phyloP scores from a whole-genome alignment of 92 coral and sea anemone species.

The Epizoanthus scotinus region DNA sequence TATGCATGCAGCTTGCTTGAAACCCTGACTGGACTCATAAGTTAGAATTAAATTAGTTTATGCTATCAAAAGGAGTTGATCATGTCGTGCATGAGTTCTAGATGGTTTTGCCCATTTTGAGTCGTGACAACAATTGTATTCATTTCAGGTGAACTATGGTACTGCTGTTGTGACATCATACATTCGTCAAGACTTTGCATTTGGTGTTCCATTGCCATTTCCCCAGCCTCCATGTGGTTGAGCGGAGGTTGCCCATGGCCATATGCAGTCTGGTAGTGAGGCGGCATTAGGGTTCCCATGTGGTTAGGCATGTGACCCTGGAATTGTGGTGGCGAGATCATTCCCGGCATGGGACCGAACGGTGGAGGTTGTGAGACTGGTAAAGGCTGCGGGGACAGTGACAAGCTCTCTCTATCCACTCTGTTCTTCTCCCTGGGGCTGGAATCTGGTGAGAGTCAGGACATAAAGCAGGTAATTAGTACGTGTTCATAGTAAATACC shows the following conservation, averaged over 20 bases:
- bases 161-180: constrained; percentile 81
- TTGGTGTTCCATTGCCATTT: constrained; percentile 75
- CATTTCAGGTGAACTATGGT: constrained; percentile 83
- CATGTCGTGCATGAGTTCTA: constrained; percentile 99
- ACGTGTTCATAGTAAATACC: no score
- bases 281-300: constrained; percentile 88
- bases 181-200: constrained; percentile 90
- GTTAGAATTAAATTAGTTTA: neutral
- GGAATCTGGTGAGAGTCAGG: constrained; percentile 60
- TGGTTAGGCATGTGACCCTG: constrained; percentile 81
- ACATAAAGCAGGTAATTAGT: neutral
- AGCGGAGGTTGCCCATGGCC: constrained; percentile 67
- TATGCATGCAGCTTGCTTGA: neutral
- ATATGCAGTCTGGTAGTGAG: constrained; percentile 69
- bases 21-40: constrained; percentile 12
- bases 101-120: constrained; percentile 98
- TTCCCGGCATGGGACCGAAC: constrained; percentile 64
- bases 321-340: constrained; percentile 86
- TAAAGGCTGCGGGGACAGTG: constrained; percentile 77
- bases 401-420: constrained; percentile 70
- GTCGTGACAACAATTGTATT: constrained; percentile 75
- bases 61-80: constrained; percentile 84
- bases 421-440: constrained; percentile 86
- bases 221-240: constrained; percentile 86
- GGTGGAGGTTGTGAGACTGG: constrained; percentile 90